These are phyloP conservation scores for Polyodon spathula DNA, from an alignment of 2,113 vertebrate genomes.

Conservation along the genomic window DNA sequence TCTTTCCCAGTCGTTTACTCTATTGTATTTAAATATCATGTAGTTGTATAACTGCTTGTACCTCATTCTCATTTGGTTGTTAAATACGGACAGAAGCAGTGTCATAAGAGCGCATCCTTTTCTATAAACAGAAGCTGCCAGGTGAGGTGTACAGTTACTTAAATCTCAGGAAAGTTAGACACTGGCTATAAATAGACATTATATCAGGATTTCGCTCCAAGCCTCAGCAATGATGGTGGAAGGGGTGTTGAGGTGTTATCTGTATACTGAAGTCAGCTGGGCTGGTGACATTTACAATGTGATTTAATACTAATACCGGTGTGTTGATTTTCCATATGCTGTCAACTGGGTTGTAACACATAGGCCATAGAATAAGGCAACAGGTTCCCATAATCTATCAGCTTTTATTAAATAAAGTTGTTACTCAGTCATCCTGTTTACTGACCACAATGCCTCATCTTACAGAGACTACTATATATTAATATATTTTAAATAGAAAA, in stretches of 20 bases:
- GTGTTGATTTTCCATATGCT: too few species aligned
- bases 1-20: too few species aligned
- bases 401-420: too few species aligned
- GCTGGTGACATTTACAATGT: neutral
- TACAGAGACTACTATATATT: too few species aligned
- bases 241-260: slow-evolving; percentile 2
- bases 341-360: too few species aligned
- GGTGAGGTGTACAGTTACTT: slow-evolving; percentile 7
- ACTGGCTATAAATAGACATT: slow-evolving; percentile 25
- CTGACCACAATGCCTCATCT: too few species aligned
- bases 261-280: neutral
- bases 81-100: neutral
- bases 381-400: too few species aligned
- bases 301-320: too few species aligned
- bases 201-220: slow-evolving; percentile 22
- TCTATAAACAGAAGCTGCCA: neutral
- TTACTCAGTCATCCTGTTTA: too few species aligned
- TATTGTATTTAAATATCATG: neutral
- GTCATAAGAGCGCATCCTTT: neutral
- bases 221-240: slow-evolving; percentile 1
- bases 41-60: neutral
- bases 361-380: too few species aligned
- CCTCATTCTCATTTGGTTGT: neutral
- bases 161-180: slow-evolving; percentile 8
- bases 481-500: too few species aligned